Conservation (phyloP, 1,140 invertebrate species). For the Drosophila arizonae region DNA sequence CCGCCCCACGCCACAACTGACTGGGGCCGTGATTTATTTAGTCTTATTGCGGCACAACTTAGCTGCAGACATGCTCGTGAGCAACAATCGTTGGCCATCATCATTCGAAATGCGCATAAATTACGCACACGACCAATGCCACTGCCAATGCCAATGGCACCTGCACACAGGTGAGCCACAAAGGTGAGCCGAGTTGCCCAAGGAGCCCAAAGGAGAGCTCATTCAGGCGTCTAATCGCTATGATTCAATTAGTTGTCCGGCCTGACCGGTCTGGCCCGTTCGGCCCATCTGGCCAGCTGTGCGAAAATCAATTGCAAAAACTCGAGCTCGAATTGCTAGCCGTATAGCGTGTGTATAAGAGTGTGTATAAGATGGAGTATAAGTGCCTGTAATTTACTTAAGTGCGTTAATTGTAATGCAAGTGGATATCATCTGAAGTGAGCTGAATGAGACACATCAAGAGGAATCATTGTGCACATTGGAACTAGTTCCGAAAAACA, state of each 20-base stretch:
- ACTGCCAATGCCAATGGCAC: not conserved
- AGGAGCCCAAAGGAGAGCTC: not conserved
- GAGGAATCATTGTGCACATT: too few relatives aligned
- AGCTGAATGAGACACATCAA: too few relatives aligned
- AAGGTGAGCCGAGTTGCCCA: not conserved
- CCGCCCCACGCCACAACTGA: not conserved
- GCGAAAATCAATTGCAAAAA: constrained; percentile 42
- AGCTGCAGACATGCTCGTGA: constrained; percentile 17
- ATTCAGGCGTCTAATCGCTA: constrained; percentile 42
- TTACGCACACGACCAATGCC: constrained; percentile 33
- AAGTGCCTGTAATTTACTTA: constrained; percentile 10
- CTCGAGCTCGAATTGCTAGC: too few relatives aligned
- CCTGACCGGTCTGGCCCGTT: too few relatives aligned
- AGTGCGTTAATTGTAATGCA: constrained; percentile 13
- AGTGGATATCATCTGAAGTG: too few relatives aligned
- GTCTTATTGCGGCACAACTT: constrained; percentile 19
- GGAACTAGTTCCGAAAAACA: too few relatives aligned
- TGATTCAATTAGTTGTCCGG: constrained; percentile 48
- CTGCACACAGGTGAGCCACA: not conserved
- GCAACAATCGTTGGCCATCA: constrained; percentile 34
- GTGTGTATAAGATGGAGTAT: not conserved
- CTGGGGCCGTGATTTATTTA: constrained; percentile 37
- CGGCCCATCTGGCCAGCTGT: not conserved
- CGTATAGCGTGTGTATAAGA: not conserved
- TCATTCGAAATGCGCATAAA: constrained; percentile 66